These are phyloP conservation scores for Drosophila triauraria DNA, from an alignment of 1,140 invertebrate genomes.

Conservation along the genomic window DNA sequence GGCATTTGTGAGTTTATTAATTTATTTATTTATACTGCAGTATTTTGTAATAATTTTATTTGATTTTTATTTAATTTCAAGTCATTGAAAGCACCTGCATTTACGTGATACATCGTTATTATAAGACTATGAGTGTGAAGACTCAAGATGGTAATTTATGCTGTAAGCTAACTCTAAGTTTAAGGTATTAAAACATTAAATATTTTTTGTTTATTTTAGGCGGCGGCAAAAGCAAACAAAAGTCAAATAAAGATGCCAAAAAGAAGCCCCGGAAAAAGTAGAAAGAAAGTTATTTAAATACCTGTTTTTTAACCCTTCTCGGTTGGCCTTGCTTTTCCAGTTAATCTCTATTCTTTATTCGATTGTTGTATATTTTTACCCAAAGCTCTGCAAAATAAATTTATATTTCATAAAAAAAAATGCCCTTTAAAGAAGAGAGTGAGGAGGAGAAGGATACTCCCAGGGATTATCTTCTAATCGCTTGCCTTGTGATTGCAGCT, in stretches of 20 bases:
- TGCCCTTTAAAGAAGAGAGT: neutral
- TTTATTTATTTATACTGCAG: neutral
- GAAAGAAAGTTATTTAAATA: neutral
- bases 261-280: constrained; percentile 37
- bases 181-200: neutral
- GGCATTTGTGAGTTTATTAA: constrained; percentile 49
- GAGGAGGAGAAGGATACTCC: neutral
- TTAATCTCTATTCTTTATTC: neutral
- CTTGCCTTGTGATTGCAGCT: constrained; percentile 34
- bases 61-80: constrained; percentile 5
- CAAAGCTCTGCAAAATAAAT: constrained; percentile 5
- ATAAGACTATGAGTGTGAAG: constrained; percentile 34
- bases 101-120: constrained; percentile 53
- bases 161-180: constrained; percentile 2
- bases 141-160: constrained; percentile 14
- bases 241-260: neutral
- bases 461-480: constrained; percentile 9
- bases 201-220: neutral
- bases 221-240: constrained; percentile 6
- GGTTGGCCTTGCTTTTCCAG: constrained; percentile 19
- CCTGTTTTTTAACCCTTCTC: no score
- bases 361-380: neutral
- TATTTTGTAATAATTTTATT: neutral
- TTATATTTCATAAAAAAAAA: constrained; percentile 4
- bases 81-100: constrained; percentile 55